Base-by-base conservation (phyloP, 2,113 vertebrate species). In the Petromus typicus region DNA sequence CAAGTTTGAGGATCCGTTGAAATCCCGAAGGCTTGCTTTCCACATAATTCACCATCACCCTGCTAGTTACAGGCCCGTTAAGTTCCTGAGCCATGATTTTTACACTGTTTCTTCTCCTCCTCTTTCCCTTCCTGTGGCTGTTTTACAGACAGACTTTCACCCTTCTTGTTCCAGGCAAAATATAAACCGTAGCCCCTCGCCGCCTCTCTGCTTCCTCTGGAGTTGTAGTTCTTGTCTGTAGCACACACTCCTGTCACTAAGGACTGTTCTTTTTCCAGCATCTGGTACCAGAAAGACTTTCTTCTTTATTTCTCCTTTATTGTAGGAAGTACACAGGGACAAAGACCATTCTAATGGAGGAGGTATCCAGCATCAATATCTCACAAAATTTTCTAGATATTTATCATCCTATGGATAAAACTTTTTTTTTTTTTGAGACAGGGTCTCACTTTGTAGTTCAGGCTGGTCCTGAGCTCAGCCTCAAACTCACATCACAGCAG, bases 1-100 rank as follows among this genome's bases (percentile, higher is more conserved):
- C 83, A 89, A 51, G 45, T 16, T 18, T 32, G 45, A 90, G 23
- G 85, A 83, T 71, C 32, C 76, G 54, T 61, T 90, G 82, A 92
- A 71, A 73, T 34, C 10, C 23, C 89, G 27, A 45, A 66, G 16
- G 2, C 11, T 75, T 30, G 27, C 11, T 88, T 64, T 83, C 86
- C 30, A 23, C 17, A 37, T 18, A 20, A 25, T 63, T 90, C 22
- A 61, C 5, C 6, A 25, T n/a, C 23, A 37, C 51, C 10, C 1
- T 37, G 48, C 56, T 34, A 7, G 7, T 40, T 67, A 76, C 66
- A 56, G 56, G 1, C 25, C 85, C 61, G 59, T 22, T 78, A 17
- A 86, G 40, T 84, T 51, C 54, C 13, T 22, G 5, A 59, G 43
- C 13, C 27, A 57, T 43, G 25, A 14, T 45, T 64, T 67, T 84